phyloP scores from a whole-genome alignment of 2,113 vertebrate genomes.

The Dipodomys spectabilis region DNA sequence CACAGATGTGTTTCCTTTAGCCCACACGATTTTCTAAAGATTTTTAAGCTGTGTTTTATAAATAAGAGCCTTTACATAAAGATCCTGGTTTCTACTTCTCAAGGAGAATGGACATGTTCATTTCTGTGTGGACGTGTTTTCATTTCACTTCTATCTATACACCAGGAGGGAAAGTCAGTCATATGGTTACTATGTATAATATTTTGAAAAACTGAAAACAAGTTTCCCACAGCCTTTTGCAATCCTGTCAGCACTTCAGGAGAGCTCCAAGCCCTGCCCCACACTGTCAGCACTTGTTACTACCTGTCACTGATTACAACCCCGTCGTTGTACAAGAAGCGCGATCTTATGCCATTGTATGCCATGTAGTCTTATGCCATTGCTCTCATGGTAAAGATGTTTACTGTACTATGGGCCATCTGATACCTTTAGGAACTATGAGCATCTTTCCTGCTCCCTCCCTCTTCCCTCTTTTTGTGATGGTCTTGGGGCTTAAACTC shows the following conservation, averaged over 20 bases:
- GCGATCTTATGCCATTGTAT: neutral
- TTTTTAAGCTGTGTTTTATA: too few relatives aligned
- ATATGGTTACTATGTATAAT: neutral
- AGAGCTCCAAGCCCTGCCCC: neutral
- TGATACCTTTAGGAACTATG: neutral
- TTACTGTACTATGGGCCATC: too few relatives aligned
- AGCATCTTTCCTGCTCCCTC: neutral
- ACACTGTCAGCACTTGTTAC: neutral
- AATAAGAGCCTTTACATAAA: too few relatives aligned
- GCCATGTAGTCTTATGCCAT: neutral
- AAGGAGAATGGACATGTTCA: neutral
- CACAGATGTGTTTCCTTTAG: too few relatives aligned
- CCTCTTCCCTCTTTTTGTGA: too few relatives aligned
- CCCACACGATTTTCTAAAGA: too few relatives aligned
- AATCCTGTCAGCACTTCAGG: neutral
- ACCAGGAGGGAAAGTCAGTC: neutral
- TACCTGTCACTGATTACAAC: neutral
- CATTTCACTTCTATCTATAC: neutral
- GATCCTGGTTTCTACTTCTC: too few relatives aligned
- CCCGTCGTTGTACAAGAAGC: neutral
- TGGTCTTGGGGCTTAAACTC: too few relatives aligned
- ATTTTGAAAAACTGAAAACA: neutral
- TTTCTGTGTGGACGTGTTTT: neutral
- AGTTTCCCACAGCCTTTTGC: neutral
- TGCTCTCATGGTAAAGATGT: neutral